Evolutionary conservation across 2,113 vertebrate genomes (phyloP).

Genomic region (Campylomormyrus numenius): DNA sequence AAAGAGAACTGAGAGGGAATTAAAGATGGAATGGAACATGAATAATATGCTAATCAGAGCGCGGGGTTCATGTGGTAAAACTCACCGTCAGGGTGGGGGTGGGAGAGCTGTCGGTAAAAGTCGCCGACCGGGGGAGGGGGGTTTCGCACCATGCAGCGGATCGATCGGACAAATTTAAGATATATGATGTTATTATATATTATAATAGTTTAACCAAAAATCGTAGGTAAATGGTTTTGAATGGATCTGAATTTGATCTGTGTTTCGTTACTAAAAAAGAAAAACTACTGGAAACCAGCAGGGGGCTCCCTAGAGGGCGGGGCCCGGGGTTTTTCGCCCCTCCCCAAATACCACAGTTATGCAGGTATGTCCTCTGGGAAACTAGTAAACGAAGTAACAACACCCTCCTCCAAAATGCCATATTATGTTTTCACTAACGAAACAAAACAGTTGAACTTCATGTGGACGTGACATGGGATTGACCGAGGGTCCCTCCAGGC

Average conservation of each 20-base stretch:
- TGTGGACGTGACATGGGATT: neutral
- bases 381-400: neutral
- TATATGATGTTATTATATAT: neutral
- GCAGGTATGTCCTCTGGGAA: neutral
- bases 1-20: neutral
- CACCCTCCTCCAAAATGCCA: neutral
- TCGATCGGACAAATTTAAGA: neutral
- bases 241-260: neutral
- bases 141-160: neutral
- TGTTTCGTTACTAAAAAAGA: neutral
- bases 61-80: neutral
- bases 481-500: neutral
- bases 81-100: neutral
- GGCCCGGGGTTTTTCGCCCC: neutral
- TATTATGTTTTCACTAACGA: neutral
- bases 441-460: neutral
- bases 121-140: neutral
- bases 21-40: neutral
- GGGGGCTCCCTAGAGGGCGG: neutral
- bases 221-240: neutral
- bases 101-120: neutral
- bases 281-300: neutral
- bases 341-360: no score
- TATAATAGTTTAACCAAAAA: neutral
- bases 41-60: neutral